Evolutionary conservation across 2,888 invertebrate species (phyloP), one percentile per base, ranked within the genome.

Genomic region (Ptychoptera contaminata): DNA sequence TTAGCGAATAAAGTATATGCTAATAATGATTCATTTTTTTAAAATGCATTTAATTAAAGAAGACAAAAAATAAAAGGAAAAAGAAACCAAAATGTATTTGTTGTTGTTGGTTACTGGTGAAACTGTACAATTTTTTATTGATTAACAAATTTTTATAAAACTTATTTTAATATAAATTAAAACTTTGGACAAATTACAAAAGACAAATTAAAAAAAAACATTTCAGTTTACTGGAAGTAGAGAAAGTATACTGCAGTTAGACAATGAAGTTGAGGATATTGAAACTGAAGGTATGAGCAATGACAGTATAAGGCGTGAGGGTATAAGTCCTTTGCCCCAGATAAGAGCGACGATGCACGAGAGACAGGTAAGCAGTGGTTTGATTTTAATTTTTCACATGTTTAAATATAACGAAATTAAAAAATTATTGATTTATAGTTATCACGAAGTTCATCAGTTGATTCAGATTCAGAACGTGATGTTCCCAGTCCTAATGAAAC

Each of bases 191-290:
- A 23, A 23, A 7, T 23, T 23, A 5, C 23, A 23, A 23, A 7
- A 23, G 7, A 23, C 23, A 23, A 7, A 23, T 3, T 5, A 23
- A 23, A 14, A 37, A 32, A 32, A 14, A 32, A 8, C 29, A 31
- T 14, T 32, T 35, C 39, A 85, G 84, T 83, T 83, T 66, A 77
- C 83, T 40, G 85, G 83, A 53, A 86, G 85, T 58, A 84, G 85
- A 61, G 86, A 86, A 67, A 84, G 84, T 60, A 82, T 86, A 52
- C 67, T 86, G 46, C 83, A 85, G 62, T 68, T 83, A 55, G 82
- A 83, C 50, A 71, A 74, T 48, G 80, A 80, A 49, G 48, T 15
- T 37, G 46, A 42, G 16, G 42, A 42, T 16, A 32, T 30, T 10
- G 46, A 45, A 47, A 62, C 61, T 16, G 60, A 63, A 45, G 61